Conservation (phyloP, 2,888 invertebrate species). For the Teleogryllus oceanicus region DNA sequence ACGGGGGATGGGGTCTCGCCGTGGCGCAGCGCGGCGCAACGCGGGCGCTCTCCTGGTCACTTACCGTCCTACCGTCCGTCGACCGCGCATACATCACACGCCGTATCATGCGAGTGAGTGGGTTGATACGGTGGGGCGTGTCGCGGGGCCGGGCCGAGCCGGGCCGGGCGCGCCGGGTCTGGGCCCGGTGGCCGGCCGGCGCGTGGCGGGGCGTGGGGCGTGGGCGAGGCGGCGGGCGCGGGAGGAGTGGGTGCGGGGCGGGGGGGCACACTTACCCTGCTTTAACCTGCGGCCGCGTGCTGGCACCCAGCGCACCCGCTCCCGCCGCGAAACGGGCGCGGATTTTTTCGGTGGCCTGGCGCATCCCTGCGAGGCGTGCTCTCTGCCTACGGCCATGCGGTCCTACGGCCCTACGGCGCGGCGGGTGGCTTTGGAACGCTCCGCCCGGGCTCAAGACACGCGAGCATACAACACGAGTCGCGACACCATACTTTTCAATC, state of each 20-base stretch:
- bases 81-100: slow-evolving; percentile 18
- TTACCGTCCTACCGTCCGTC: neutral
- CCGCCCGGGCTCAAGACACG: neutral
- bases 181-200: neutral
- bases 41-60: neutral
- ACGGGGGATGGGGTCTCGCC: neutral
- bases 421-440: neutral
- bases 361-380: neutral
- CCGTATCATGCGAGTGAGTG: neutral
- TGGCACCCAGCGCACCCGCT: neutral
- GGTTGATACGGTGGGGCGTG: neutral
- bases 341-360: no score
- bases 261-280: slow-evolving; percentile 18
- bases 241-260: neutral
- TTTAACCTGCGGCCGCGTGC: slow-evolving; percentile 11
- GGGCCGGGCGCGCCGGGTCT: no score
- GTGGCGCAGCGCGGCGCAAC: neutral
- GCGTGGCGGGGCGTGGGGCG: neutral
- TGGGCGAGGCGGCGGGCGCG: neutral
- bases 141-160: neutral
- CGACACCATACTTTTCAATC: no score
- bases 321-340: neutral
- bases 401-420: neutral
- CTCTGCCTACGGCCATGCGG: neutral
- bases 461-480: no score